Conservation (phyloP, 2,797 vertebrate genomes). For the Apogon talboti region DNA sequence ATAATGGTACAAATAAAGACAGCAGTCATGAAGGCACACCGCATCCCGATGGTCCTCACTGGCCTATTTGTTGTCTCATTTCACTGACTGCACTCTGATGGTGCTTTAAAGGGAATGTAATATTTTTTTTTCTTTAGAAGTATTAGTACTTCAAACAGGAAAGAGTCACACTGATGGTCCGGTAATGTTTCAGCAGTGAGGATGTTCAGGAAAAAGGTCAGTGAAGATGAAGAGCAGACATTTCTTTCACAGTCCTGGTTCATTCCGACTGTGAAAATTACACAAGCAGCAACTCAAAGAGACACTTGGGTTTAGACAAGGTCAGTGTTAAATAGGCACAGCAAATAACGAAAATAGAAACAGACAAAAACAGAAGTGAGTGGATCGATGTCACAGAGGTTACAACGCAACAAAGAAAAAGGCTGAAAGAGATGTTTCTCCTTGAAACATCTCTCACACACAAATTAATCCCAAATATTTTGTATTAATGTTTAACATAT, state of each 20-base stretch:
- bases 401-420: background rate
- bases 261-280: conserved; percentile 14
- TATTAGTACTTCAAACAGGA: conserved; percentile 6
- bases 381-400: conserved; percentile 15
- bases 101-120: conserved; percentile 53
- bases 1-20: conserved; percentile 42
- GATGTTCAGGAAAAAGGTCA: background rate
- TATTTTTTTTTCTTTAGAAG: background rate
- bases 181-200: background rate
- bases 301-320: conserved; percentile 26
- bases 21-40: conserved; percentile 65
- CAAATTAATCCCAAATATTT: conserved; percentile 25
- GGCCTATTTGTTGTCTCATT: background rate
- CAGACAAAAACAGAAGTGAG: conserved; percentile 27
- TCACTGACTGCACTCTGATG: conserved; percentile 3
- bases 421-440: conserved; percentile 21
- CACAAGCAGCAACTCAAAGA: conserved; percentile 32
- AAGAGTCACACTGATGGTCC: background rate
- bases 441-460: background rate
- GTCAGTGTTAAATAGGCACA: conserved; percentile 31
- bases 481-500: conserved; percentile 30
- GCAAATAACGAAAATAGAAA: conserved; percentile 32
- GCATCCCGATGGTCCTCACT: conserved; percentile 26
- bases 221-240: conserved; percentile 3
- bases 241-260: conserved; percentile 17